phyloP scores from a whole-genome alignment of 2,797 vertebrate species.

The Vespertilio murinus region DNA sequence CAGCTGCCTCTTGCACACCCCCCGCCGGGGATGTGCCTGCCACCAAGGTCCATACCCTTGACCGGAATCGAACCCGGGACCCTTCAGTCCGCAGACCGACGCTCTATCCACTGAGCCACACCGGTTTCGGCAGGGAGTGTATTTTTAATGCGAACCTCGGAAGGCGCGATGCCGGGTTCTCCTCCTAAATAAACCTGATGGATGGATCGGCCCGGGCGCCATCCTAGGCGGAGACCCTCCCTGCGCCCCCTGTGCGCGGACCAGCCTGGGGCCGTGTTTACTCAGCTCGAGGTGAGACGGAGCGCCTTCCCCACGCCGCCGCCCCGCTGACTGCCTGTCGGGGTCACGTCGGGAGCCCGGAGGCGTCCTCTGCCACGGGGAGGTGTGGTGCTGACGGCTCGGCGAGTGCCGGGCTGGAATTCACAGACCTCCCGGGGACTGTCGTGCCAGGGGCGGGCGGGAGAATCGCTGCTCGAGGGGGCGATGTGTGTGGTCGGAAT shows the following conservation, averaged over 20 bases:
- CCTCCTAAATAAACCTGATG: conserved; percentile 72
- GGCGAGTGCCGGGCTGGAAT: not conserved
- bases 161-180: not conserved
- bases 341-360: not conserved
- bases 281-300: not conserved
- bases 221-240: not conserved
- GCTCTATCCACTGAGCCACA: too few relatives aligned
- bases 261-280: not conserved
- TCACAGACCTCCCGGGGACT: not conserved
- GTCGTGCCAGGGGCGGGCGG: too few relatives aligned
- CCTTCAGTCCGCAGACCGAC: too few relatives aligned
- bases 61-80: too few relatives aligned
- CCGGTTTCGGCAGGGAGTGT: too few relatives aligned
- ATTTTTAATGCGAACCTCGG: too few relatives aligned
- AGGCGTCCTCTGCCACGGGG: not conserved
- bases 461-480: not conserved
- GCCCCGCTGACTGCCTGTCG: not conserved
- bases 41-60: too few relatives aligned
- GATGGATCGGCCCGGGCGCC: conserved; percentile 46
- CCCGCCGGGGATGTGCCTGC: too few relatives aligned
- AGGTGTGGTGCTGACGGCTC: not conserved
- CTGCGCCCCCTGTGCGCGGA: not conserved
- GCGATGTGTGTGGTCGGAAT: not conserved
- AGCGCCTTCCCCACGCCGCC: not conserved
- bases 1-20: too few relatives aligned